Conservation (phyloP, 2,888 invertebrate genomes). For the Vesta saturnalis region DNA sequence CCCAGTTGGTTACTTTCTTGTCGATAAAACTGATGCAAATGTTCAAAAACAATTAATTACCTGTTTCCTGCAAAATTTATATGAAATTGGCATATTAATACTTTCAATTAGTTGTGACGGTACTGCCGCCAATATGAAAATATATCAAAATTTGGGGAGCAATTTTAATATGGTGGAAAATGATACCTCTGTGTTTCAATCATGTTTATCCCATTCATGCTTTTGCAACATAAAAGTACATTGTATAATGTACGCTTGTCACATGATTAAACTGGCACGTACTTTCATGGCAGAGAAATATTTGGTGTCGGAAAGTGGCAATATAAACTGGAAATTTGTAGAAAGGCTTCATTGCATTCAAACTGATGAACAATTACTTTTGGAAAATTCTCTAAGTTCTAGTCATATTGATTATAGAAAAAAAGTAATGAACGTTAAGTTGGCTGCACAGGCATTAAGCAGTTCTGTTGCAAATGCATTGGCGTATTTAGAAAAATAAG, state of each 20-base stretch:
- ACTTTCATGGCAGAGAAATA: background rate
- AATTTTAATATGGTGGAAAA: too few relatives aligned
- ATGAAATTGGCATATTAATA: background rate
- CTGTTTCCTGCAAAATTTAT: background rate
- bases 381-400: too few relatives aligned
- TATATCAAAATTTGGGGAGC: background rate
- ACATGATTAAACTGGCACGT: background rate
- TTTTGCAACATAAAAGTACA: background rate
- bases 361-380: background rate
- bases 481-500: constrained; percentile 29
- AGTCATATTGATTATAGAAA: constrained; percentile 13
- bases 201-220: background rate
- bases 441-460: too few relatives aligned
- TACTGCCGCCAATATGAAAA: constrained; percentile 18
- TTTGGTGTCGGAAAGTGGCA: background rate
- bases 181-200: background rate
- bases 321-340: background rate
- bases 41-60: constrained; percentile 25
- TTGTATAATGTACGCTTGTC: background rate
- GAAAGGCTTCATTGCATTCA: background rate
- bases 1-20: constrained; percentile 1
- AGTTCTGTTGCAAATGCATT: constrained; percentile 40
- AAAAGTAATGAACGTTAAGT: too few relatives aligned
- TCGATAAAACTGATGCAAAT: background rate
- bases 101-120: constrained; percentile 24